Evolutionary conservation across 1,140 invertebrate genomes (phyloP), one percentile per base, ranked within the genome.

Genomic region (Dinoponera quadriceps): DNA sequence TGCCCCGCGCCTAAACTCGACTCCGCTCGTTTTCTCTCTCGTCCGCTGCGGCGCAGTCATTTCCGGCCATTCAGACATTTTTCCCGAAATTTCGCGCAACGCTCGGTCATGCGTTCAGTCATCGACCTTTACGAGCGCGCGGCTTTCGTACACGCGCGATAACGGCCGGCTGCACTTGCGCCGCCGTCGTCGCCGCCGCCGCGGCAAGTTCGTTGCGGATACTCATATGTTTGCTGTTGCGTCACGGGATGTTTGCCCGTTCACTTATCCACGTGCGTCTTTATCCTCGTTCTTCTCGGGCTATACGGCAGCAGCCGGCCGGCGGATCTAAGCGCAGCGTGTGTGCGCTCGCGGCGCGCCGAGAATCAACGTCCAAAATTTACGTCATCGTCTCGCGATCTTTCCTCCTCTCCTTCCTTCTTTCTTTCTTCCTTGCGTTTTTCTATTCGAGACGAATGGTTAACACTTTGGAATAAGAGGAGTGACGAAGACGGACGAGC

Each of bases 61-160:
- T 88, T 88, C 86, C 83, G 86, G 72, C 20, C 78, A 72, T 72
- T 87, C 72, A 66, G 83, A 78, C 83, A 85, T 88, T 88, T 88
- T 78, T 88, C 86, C 60, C 62, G 68, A 88, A 88, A 88, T 82
- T 85, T 83, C 78, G 22, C 25, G 38, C 80, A 59, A 49, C 72
- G 66, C 65, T 51, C 22, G 55, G 29, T 44, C 38, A 44, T 44
- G 38, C 38, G 51, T 74, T 63, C 77, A 74, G 83, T 85, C 83
- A 72, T 82, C 78, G 83, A 82, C 83, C 83, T 82, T 22, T 18
- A 0, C n/a, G 49, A 7, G 0, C 48, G 9, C 33, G 38, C 51
- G 38, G 25, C 22, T 59, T 59, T 71, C 33, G 20, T 29, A 18
- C 33, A 20, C 51, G 33, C 20, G 18, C 20, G 44, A 75, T 75